Base-by-base conservation (phyloP, 2,113 vertebrate species). In the Sorex araneus region DNA sequence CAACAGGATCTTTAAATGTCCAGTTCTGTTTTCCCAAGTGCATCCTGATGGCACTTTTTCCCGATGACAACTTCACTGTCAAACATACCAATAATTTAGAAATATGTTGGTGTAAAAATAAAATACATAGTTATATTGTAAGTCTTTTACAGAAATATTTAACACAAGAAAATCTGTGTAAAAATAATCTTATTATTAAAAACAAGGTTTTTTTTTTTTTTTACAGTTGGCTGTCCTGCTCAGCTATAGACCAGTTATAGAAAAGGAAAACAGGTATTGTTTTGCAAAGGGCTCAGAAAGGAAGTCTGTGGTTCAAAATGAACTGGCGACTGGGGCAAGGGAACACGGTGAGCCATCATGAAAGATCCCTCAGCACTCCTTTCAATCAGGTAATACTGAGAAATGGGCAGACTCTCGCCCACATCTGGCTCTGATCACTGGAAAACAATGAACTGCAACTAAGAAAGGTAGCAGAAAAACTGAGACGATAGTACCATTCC, bases 71-170 rank as follows among this genome's bases (percentile, higher is more conserved):
- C 89, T 92, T 75, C 89, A 34, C 80, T 75, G 50, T 74, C 80
- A 93, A 91, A 71, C 74, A 23, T 60, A 93, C 5, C 28, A 91
- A 90, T 36, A 88, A 79, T 47, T 93, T 83, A 88, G 32, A 28
- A 94, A 92, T 66, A 92, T 69, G 57, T 43, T 74, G 69, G 79
- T 50, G 79, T 32, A 74, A 94, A 94, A 92, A 28, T 79, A 87
- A 95, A 89, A 92, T 30, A 9, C 23, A 81, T 15, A 60, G 47
- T 54, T 21, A 85, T 36, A 79, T 82, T 79, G 87, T 74, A 77
- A 75, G 32, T 84, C 28, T 71, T 89, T 94, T 64, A 90, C 1
- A 79, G 43, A 91, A 80, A 76, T 73, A 82, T 87, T 84, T 27
- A 21, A 75, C 83, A 89, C 30, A 34, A 89, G 54, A 84, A 18